Conservation (phyloP, 1,140 invertebrate genomes). For the Drosophila bipectinata region DNA sequence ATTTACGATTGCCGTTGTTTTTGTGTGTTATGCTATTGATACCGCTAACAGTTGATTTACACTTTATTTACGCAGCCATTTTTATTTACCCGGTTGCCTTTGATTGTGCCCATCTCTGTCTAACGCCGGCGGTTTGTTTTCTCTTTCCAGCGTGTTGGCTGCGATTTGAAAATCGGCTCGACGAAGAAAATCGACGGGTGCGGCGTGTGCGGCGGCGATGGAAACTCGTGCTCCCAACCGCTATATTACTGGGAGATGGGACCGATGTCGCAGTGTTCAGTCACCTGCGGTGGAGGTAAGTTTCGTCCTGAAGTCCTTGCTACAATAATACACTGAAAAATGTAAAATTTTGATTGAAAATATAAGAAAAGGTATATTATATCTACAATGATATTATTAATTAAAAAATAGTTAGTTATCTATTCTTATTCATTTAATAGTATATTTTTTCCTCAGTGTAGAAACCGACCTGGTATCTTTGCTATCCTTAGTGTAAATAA, state of each 20-base stretch:
- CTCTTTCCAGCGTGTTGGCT: conserved; percentile 92
- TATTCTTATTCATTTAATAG: conserved; percentile 10
- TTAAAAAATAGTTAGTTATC: background rate
- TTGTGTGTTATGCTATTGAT: conserved; percentile 61
- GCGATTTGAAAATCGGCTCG: conserved; percentile 94
- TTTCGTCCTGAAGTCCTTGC: conserved; percentile 19
- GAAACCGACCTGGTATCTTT: conserved; percentile 6
- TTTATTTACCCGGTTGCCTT: conserved; percentile 32
- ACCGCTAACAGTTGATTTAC: conserved; percentile 78
- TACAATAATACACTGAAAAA: background rate
- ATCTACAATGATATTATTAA: background rate
- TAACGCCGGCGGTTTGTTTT: conserved; percentile 16
- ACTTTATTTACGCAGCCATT: conserved; percentile 71
- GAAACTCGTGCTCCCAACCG: conserved; percentile 90
- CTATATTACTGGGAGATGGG: conserved; percentile 94
- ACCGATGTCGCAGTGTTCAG: conserved; percentile 92
- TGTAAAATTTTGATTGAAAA: too few species aligned
- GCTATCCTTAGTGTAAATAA: conserved; percentile 71
- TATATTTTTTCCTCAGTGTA: conserved; percentile 7
- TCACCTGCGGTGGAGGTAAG: conserved; percentile 96
- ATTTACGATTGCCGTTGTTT: conserved; percentile 58
- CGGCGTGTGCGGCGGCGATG: conserved; percentile 95
- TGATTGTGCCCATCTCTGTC: background rate
- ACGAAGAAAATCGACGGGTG: conserved; percentile 93
- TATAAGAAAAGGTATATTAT: background rate